Percentiles rank a stretch among this genome's conserved stretches.
Evolutionary conservation across 2,888 invertebrate genomes (phyloP).

Genomic region (Scrobipalpa atriplicella): DNA sequence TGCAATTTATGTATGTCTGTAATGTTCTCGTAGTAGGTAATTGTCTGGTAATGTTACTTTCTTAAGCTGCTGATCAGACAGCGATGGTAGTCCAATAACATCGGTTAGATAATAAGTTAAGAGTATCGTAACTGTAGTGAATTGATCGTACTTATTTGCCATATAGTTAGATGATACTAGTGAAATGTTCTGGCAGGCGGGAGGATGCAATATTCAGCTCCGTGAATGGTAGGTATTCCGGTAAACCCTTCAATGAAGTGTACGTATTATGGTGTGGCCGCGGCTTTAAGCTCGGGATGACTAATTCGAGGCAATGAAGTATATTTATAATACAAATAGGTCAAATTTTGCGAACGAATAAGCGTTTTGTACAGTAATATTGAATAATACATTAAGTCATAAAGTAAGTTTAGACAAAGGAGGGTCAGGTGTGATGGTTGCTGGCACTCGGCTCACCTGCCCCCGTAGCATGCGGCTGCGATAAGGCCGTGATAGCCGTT

Average conservation of each 20-base stretch:
- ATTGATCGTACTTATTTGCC: slow-evolving; percentile 71
- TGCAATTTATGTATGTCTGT: slow-evolving; percentile 56
- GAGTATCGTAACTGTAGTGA: slow-evolving; percentile 73
- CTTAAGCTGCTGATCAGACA: slow-evolving; percentile 48
- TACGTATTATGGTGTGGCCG: slow-evolving; percentile 69
- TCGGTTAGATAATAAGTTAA: slow-evolving; percentile 69
- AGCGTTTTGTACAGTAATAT: slow-evolving; percentile 80
- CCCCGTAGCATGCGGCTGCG: no score
- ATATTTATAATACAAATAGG: slow-evolving; percentile 60
- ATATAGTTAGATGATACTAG: slow-evolving; percentile 76
- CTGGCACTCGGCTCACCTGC: slow-evolving; percentile 55
- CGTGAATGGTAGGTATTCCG: slow-evolving; percentile 49
- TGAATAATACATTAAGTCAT: slow-evolving; percentile 62
- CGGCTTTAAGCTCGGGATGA: slow-evolving; percentile 67
- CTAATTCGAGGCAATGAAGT: slow-evolving; percentile 49
- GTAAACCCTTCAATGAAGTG: slow-evolving; percentile 76
- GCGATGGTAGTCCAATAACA: slow-evolving; percentile 68
- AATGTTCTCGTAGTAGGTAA: slow-evolving; percentile 66
- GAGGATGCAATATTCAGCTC: slow-evolving; percentile 70
- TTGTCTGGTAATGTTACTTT: slow-evolving; percentile 62
- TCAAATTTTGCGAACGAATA: slow-evolving; percentile 74
- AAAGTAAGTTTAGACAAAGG: slow-evolving; percentile 70
- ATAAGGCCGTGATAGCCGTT: no score
- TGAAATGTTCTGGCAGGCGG: slow-evolving; percentile 70
- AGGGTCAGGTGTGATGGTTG: slow-evolving; percentile 49